A percentile compares a stretch with the other conserved stretches of the same genome.
phyloP scores from a whole-genome alignment of 2,888 invertebrate genomes.

The Lochmaea crataegi region DNA sequence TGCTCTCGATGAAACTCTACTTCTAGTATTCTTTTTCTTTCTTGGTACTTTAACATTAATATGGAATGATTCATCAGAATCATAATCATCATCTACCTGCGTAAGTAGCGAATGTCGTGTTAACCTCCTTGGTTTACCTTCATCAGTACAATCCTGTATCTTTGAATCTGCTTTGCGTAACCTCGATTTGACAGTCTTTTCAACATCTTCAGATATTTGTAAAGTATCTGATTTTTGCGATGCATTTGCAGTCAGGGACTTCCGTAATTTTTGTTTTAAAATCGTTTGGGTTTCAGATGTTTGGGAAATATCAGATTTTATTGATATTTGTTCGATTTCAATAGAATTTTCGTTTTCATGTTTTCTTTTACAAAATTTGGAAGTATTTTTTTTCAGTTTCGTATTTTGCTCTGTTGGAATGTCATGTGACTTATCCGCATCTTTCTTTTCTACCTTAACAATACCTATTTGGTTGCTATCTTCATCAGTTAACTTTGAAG shows the following conservation, averaged over 20 bases:
- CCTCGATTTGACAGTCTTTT: constrained; percentile 43
- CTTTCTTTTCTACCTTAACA: constrained; percentile 39
- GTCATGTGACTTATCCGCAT: not conserved
- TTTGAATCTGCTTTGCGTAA: constrained; percentile 41
- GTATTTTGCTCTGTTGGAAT: constrained; percentile 10
- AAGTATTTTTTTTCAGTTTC: not conserved
- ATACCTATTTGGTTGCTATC: constrained; percentile 36
- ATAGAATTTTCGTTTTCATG: not conserved
- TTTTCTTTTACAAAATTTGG: constrained; percentile 37
- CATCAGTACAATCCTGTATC: constrained; percentile 17
- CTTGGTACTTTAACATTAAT: constrained; percentile 51
- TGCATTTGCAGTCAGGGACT: not conserved
- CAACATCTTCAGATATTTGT: constrained; percentile 21
- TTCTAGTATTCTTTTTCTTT: constrained; percentile 54
- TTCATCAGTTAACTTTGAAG: constrained; percentile 31
- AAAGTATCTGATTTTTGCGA: not conserved
- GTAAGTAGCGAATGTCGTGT: constrained; percentile 48
- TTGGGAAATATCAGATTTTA: not conserved
- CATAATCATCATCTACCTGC: constrained; percentile 45
- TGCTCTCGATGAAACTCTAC: constrained; percentile 38
- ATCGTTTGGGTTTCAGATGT: not conserved
- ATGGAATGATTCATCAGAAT: constrained; percentile 55
- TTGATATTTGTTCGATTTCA: not conserved
- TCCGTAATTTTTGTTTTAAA: no score
- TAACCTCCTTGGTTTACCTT: constrained; percentile 44